A percentile compares a stretch with the other conserved stretches of the same genome.
These are phyloP conservation scores for Rhodinocichla rosea DNA, from an alignment of 2,113 vertebrate genomes.

Conservation along the genomic window DNA sequence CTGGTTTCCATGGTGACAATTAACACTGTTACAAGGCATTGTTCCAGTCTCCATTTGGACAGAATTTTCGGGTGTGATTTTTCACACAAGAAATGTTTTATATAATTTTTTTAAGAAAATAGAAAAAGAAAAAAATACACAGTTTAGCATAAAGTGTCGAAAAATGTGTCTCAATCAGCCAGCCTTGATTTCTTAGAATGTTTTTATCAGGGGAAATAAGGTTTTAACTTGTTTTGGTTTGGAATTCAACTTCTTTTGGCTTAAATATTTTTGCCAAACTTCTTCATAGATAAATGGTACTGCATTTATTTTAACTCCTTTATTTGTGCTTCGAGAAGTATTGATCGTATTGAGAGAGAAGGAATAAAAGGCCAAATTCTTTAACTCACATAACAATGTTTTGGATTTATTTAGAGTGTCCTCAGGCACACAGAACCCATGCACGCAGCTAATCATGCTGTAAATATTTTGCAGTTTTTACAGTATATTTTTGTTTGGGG, in stretches of 20 bases:
- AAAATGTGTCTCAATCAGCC: constrained; percentile 76
- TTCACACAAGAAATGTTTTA: constrained; percentile 62
- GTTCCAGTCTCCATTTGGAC: constrained; percentile 85
- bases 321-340: not conserved
- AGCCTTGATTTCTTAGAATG: constrained; percentile 54
- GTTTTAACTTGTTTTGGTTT: constrained; percentile 61
- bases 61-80: constrained; percentile 86
- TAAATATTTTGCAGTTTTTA: constrained; percentile 64
- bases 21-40: constrained; percentile 96
- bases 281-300: not conserved
- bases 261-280: constrained; percentile 48
- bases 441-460: constrained; percentile 49
- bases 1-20: constrained; percentile 95
- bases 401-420: constrained; percentile 52
- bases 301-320: not conserved
- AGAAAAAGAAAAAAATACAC: not conserved
- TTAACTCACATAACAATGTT: constrained; percentile 45
- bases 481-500: not conserved
- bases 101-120: constrained; percentile 33
- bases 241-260: constrained; percentile 48
- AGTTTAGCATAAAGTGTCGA: constrained; percentile 73
- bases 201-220: constrained; percentile 40
- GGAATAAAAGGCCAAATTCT: constrained; percentile 31
- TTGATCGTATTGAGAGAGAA: not conserved
- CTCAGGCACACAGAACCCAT: constrained; percentile 58